A percentile compares a stretch with the other conserved stretches of the same genome.
These are phyloP conservation scores for Teleiodes luculella DNA, from an alignment of 2,888 invertebrate species.

Conservation along the genomic window DNA sequence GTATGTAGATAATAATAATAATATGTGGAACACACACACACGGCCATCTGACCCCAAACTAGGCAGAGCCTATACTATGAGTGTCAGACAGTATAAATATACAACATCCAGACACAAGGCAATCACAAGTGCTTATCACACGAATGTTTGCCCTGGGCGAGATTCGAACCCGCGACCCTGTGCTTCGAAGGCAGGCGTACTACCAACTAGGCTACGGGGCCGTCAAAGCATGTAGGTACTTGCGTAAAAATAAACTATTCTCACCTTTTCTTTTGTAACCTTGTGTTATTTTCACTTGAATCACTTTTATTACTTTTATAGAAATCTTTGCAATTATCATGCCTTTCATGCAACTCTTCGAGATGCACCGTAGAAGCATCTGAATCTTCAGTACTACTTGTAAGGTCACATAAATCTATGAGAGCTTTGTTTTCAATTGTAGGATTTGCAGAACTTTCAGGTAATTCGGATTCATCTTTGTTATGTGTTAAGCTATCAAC, in stretches of 20 bases:
- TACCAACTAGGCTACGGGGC: too few species aligned
- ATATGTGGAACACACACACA: too few species aligned
- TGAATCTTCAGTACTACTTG: neutral
- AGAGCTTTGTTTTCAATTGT: neutral
- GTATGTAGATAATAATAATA: too few species aligned
- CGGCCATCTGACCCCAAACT: too few species aligned
- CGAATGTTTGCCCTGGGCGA: too few species aligned
- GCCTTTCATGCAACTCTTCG: neutral
- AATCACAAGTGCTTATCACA: too few species aligned
- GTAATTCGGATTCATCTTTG: slow-evolving; percentile 16
- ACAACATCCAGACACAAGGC: too few species aligned
- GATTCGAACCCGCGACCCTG: too few species aligned
- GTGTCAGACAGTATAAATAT: too few species aligned
- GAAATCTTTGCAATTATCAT: neutral
- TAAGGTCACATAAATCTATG: neutral
- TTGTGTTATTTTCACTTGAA: neutral
- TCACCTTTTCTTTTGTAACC: neutral
- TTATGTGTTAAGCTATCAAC: slow-evolving; percentile 43
- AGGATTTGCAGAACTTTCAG: neutral
- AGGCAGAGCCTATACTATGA: too few species aligned
- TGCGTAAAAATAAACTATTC: neutral
- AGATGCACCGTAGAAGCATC: slow-evolving; percentile 6
- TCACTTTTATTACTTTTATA: neutral
- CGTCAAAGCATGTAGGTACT: too few species aligned
- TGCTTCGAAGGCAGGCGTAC: too few species aligned